Percentiles rank a stretch among this genome's conserved stretches.
Conservation (phyloP, 2,888 invertebrate genomes). For the Laspeyria flexula region DNA sequence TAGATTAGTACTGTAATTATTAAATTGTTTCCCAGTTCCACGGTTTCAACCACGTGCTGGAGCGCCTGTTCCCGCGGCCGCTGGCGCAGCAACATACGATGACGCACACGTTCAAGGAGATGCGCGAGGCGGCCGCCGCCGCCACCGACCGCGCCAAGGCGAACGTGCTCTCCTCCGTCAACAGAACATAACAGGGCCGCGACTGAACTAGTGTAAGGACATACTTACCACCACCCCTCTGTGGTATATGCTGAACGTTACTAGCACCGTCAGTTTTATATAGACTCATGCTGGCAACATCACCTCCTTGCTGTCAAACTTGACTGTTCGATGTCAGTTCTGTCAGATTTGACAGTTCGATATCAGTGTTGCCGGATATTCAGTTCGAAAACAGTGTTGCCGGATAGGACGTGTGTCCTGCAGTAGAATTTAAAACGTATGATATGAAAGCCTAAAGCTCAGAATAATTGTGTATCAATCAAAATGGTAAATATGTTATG, state of each 20-base stretch:
- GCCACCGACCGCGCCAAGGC: constrained; percentile 93
- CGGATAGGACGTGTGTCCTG: too few relatives aligned
- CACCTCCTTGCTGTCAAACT: neutral
- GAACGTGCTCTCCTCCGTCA: constrained; percentile 81
- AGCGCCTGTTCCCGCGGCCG: constrained; percentile 88
- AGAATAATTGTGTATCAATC: neutral
- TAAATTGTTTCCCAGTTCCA: too few relatives aligned
- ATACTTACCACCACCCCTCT: neutral
- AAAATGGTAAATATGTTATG: too few relatives aligned
- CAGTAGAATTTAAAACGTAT: neutral
- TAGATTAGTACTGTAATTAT: too few relatives aligned
- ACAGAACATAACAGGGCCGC: constrained; percentile 68
- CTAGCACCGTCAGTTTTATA: too few relatives aligned
- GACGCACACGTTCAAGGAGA: constrained; percentile 77
- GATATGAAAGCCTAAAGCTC: neutral
- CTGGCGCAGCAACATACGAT: constrained; percentile 42
- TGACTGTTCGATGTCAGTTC: neutral
- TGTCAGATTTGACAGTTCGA: neutral
- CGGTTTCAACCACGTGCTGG: constrained; percentile 94
- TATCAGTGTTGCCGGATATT: too few relatives aligned
- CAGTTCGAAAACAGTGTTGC: too few relatives aligned
- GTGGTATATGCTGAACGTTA: neutral
- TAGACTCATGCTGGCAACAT: constrained; percentile 3
- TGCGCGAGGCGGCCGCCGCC: constrained; percentile 93
- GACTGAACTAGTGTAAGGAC: constrained; percentile 26